These are phyloP conservation scores for Drosophila demipolita DNA, from an alignment of 2,888 invertebrate species.

Conservation along the genomic window DNA sequence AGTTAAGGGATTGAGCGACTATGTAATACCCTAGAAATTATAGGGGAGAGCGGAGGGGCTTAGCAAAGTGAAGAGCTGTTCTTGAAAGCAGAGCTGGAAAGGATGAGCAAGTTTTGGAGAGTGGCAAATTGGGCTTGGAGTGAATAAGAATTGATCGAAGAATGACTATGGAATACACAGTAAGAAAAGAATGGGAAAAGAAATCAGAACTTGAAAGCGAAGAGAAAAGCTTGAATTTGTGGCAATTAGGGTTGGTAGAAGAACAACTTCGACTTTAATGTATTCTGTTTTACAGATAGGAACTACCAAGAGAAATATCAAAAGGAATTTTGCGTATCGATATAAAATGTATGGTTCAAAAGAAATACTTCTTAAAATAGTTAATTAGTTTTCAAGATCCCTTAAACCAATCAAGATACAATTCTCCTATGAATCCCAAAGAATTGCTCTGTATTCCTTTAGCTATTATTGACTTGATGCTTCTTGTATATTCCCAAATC, in stretches of 20 bases:
- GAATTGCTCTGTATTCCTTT: not conserved
- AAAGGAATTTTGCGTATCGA: fast-evolving
- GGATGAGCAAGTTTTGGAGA: not conserved
- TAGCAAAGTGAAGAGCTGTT: not conserved
- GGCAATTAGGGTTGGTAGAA: not conserved
- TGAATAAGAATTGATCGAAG: not conserved
- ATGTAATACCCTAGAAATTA: slow-evolving; percentile 31
- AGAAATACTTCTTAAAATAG: not conserved
- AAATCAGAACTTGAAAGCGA: not conserved
- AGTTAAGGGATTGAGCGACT: not conserved
- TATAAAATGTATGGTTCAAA: not conserved
- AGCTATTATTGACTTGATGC: not conserved
- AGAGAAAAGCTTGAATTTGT: not conserved
- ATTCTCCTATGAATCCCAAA: not conserved
- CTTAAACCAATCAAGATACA: not conserved
- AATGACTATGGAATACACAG: not conserved
- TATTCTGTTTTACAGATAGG: not conserved
- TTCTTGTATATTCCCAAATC: not conserved
- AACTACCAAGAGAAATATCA: not conserved
- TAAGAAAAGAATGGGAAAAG: not conserved
- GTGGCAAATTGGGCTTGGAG: not conserved
- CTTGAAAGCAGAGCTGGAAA: not conserved
- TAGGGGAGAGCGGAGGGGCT: not conserved
- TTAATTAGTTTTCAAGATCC: not conserved
- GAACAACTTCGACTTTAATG: not conserved